These are phyloP conservation scores for Ophion obscuratus DNA, from an alignment of 2,888 invertebrate species.

Conservation along the genomic window DNA sequence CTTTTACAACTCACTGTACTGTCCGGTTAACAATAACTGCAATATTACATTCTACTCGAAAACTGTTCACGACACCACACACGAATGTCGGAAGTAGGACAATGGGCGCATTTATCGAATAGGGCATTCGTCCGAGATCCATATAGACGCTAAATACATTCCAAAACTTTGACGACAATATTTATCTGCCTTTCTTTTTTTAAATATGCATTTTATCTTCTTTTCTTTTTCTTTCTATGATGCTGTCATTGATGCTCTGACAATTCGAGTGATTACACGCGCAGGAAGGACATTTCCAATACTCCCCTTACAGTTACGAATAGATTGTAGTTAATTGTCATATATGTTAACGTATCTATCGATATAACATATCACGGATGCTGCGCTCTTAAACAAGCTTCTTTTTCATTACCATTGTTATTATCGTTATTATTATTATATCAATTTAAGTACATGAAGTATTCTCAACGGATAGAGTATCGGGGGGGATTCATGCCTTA, in stretches of 20 bases:
- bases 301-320: conserved; percentile 66
- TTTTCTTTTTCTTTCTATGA: conserved; percentile 35
- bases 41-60: conserved; percentile 75
- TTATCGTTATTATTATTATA: conserved; percentile 54
- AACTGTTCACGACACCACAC: conserved; percentile 66
- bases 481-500: conserved; percentile 71
- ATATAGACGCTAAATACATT: conserved; percentile 67
- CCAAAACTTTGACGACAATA: conserved; percentile 69
- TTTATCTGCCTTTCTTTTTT: conserved; percentile 50
- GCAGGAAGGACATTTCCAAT: conserved; percentile 60
- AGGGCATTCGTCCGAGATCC: conserved; percentile 60
- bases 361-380: conserved; percentile 75
- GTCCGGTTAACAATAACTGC: conserved; percentile 82
- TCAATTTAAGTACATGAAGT: conserved; percentile 74
- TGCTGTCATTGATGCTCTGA: conserved; percentile 46
- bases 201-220: conserved; percentile 50
- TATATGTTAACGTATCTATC: conserved; percentile 71
- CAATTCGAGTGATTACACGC: conserved; percentile 62
- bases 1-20: conserved; percentile 81
- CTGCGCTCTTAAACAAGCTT: conserved; percentile 73
- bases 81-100: conserved; percentile 59
- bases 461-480: conserved; percentile 70
- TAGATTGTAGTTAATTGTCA: conserved; percentile 71
- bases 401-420: conserved; percentile 36
- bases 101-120: conserved; percentile 55